Evolutionary conservation across 2,888 invertebrate genomes (phyloP).

Genomic region (Macrophya annulata): DNA sequence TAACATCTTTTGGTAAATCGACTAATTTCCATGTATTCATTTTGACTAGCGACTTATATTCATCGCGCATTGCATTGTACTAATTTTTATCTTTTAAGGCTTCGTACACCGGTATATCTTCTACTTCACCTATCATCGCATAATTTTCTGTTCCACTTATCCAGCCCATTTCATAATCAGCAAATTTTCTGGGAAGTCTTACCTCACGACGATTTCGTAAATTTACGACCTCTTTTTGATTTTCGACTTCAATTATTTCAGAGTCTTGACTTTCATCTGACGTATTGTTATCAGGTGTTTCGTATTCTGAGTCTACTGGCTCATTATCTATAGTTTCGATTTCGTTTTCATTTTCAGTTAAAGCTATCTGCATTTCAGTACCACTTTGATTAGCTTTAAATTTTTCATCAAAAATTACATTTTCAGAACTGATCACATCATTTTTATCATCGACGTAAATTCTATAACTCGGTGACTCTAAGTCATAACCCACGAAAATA

Average conservation of each 20-base stretch:
- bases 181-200: constrained; percentile 59
- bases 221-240: constrained; percentile 34
- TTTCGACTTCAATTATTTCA: constrained; percentile 52
- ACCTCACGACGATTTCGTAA: constrained; percentile 60
- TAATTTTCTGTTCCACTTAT: constrained; percentile 50
- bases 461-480: constrained; percentile 63
- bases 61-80: constrained; percentile 66
- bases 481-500: constrained; percentile 65
- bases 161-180: constrained; percentile 57
- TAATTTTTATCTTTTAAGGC: constrained; percentile 67
- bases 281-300: constrained; percentile 49
- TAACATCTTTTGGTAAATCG: constrained; percentile 59
- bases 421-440: constrained; percentile 62
- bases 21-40: constrained; percentile 67
- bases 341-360: constrained; percentile 54
- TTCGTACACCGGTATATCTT: constrained; percentile 63
- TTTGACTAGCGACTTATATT: constrained; percentile 61
- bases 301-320: constrained; percentile 57
- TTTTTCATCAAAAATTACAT: constrained; percentile 63
- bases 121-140: constrained; percentile 62
- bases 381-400: neutral
- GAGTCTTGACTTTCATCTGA: constrained; percentile 54
- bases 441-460: constrained; percentile 58
- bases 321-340: constrained; percentile 30
- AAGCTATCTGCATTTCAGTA: constrained; percentile 51